Base-by-base conservation (phyloP, 2,797 vertebrate genomes). In the Fundulus diaphanus region DNA sequence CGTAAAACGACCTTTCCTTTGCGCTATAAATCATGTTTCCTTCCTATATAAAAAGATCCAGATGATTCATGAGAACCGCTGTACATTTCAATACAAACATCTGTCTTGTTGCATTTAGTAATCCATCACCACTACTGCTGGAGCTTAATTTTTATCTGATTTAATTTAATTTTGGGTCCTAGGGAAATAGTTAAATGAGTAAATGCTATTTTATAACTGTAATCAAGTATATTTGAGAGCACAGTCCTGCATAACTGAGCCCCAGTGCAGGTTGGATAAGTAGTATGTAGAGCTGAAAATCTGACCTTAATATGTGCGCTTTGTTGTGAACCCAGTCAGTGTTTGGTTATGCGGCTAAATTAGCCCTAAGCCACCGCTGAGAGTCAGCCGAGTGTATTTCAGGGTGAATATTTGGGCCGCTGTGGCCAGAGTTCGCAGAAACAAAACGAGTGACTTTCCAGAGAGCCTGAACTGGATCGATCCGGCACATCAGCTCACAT, bases 261-360 rank as follows among this genome's bases (percentile, higher is more conserved):
- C 27, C 44, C 18, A 35, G 3, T 18, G 24, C 42, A 49, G 27
- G 73, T 24, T 70, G 40, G 72, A 78, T 74, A 31, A 68, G 20
- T 7, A 18, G 65, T 57, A 76, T 73, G 75, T 87, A 33, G 29
- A 61, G 59, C 59, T 35, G 31, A 61, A 61, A 61, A 35, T 61
- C 33, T 35, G 59, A 35, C 82, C 87, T 88, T 1, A 68, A 84
- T 88, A 71, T 82, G 52, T 22, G 16, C 42, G 35, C 20, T 37
- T 35, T 61, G 31, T 61, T 35, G 33, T 35, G 59, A 59, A 22
- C 9, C 22, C 51, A 11, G 49, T 12, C 29, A 67, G 42, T 52
- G 51, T 66, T 61, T 16, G 16, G 51, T 72, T 59, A 54, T 31
- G 40, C 57, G 80, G 56, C 42, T 73, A 42, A 61, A 66, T 22